Conservation (phyloP, 2,113 vertebrate species). For the human region DNA sequence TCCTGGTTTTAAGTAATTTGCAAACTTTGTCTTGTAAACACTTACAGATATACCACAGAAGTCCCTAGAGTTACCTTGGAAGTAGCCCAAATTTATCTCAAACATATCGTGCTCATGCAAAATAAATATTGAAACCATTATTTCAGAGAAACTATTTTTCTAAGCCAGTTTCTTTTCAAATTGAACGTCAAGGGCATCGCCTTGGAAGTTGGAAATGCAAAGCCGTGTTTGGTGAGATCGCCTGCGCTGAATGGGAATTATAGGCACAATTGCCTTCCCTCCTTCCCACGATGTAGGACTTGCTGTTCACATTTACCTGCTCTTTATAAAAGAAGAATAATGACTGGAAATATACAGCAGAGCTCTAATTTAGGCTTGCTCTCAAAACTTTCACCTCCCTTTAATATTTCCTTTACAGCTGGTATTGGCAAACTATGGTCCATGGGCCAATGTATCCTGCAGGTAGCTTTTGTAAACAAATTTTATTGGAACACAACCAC, state of each 20-base stretch:
- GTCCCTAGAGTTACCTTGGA: slow-evolving; percentile 36
- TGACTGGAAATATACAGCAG: neutral
- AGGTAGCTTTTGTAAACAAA: neutral
- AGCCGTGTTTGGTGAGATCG: neutral
- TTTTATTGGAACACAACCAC: neutral
- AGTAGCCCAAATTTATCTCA: slow-evolving; percentile 55
- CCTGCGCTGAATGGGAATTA: accelerated
- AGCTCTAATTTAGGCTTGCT: neutral
- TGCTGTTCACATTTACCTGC: neutral
- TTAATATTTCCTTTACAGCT: neutral
- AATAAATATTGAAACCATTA: slow-evolving; percentile 63
- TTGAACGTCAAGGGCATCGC: neutral
- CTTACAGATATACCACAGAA: slow-evolving; percentile 48
- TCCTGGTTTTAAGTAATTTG: slow-evolving; percentile 50
- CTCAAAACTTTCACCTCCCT: neutral
- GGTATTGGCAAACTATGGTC: neutral
- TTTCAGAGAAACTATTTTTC: slow-evolving; percentile 48
- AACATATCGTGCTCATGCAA: slow-evolving; percentile 42
- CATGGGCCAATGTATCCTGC: neutral
- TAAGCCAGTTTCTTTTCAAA: slow-evolving; percentile 44
- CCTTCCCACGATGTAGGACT: neutral
- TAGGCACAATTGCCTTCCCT: accelerated
- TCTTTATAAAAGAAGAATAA: neutral
- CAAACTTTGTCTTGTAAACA: slow-evolving; percentile 55
- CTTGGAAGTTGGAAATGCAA: neutral